Evolutionary conservation across 64 coral and sea anemone genomes (phyloP), one percentile per base, ranked within the genome.

Genomic region (Dendronephthya gigantea): DNA sequence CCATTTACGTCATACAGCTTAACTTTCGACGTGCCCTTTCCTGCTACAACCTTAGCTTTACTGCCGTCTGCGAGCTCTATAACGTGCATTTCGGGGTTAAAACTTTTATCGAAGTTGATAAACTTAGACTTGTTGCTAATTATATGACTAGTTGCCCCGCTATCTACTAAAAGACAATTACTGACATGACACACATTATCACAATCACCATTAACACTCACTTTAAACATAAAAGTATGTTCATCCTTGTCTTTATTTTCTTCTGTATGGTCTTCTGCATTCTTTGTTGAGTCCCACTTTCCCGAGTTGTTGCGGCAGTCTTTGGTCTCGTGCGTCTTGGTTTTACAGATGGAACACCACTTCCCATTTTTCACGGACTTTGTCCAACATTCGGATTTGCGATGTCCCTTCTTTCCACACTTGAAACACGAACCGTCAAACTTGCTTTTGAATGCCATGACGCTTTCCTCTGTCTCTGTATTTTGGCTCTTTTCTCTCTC

Each of bases 41-140:
- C 55, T 62, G 25, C 19, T 7, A 62, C 55, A n/a, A 62, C 55
- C 19, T 62, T 62, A 6, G 55, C 55, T 62, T 62, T 62, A 27
- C 55, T 62, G 16, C 72, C n/a, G 30, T 79, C 72, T 35, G 72
- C 72, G 7, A 79, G 72, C 72, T 79, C n/a, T n/a, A n/a, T n/a
- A n/a, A n/a, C n/a, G n/a, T n/a, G n/a, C n/a, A n/a, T n/a, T n/a
- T n/a, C n/a, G n/a, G n/a, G n/a, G n/a, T n/a, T n/a, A n/a, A n/a
- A n/a, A n/a, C n/a, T n/a, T n/a, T n/a, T n/a, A n/a, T n/a, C n/a
- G n/a, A n/a, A n/a, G n/a, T n/a, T n/a, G n/a, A n/a, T n/a, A n/a
- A n/a, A n/a, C n/a, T n/a, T n/a, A n/a, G n/a, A n/a, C n/a, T n/a
- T n/a, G n/a, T n/a, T n/a, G n/a, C n/a, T n/a, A n/a, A n/a, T n/a